A percentile compares a stretch with the other conserved stretches of the same genome.
Evolutionary conservation across 2,797 vertebrate genomes (phyloP).

Genomic region (Lepilemur septentrionalis): DNA sequence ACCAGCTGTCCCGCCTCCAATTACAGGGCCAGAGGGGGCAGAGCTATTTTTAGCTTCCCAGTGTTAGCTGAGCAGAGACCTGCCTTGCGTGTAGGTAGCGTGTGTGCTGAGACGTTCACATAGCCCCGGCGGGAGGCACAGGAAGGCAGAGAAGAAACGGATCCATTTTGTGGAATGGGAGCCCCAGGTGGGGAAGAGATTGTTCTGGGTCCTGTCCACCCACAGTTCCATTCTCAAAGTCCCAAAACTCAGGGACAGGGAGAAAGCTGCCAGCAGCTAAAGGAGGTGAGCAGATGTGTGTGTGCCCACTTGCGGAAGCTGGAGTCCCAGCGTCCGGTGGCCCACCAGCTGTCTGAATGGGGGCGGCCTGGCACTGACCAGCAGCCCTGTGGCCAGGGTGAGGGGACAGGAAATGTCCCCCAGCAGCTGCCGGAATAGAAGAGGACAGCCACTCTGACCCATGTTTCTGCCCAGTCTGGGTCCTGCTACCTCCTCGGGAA

Average conservation of each 20-base stretch:
- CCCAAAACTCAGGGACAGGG: not conserved
- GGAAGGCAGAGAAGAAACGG: not conserved
- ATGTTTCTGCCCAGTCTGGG: not conserved
- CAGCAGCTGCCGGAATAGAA: not conserved
- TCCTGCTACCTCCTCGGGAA: not conserved
- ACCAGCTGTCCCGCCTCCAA: slow-evolving; percentile 72
- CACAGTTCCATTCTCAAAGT: not conserved
- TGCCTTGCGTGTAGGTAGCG: not conserved
- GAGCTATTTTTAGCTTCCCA: slow-evolving; percentile 78
- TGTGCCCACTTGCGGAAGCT: not conserved
- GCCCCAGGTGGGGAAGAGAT: not conserved
- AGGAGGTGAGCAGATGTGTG: not conserved
- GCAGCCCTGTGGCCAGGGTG: not conserved
- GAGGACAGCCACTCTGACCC: not conserved
- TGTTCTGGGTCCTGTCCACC: not conserved
- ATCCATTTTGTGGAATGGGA: not conserved
- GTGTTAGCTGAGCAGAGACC: slow-evolving; percentile 54
- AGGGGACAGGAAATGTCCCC: not conserved
- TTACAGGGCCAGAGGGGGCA: slow-evolving; percentile 60
- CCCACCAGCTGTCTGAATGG: not conserved
- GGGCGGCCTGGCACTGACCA: not conserved
- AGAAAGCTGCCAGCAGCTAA: not conserved
- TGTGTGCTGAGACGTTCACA: not conserved
- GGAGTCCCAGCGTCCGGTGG: not conserved
- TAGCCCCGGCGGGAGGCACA: not conserved